Evolutionary conservation across 2,888 invertebrate genomes (phyloP), one percentile per base, ranked within the genome.

Genomic region (Parnassius mnemosyne): DNA sequence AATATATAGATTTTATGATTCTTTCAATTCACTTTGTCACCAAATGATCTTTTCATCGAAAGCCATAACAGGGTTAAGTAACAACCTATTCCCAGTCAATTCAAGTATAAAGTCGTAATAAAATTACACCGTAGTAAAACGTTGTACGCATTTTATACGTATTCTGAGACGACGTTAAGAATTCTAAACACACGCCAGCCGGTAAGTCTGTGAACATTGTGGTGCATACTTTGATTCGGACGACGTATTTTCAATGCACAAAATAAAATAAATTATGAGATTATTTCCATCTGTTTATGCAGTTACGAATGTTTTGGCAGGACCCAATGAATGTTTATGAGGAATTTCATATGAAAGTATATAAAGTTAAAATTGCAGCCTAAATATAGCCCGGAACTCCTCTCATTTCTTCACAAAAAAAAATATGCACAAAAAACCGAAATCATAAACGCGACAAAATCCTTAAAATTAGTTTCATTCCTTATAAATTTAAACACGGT

Each of bases 191-290:
- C 53, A 20, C 51, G 12, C 1, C 20, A 7, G 13, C 3, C 34
- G 47, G 60, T 12, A 9, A 2, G 53, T 13, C 53, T 42, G 54
- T 58, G 44, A 47, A 53, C 50, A 53, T 42, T 11, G 41, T n/a
- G 20, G 16, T 56, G 62, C 53, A 58, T 63, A 53, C 43, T 44
- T 57, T 34, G 55, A 47, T 44, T 54, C 54, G 20, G 20, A 25
- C 43, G n/a, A 42, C 25, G 63, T 63, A 58, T 54, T 63, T 63
- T 11, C 13, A 58, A 55, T 58, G 51, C 53, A 62, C 58, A 53
- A 53, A 62, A 58, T 53, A 25, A 58, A 34, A 60, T 60, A 55
- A 54, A 34, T 54, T 53, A 54, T 41, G 49, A 60, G 44, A 11
- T 57, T 46, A 58, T 63, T 54, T 58, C 54, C 57, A 55, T 54